Evolutionary conservation across 2,797 vertebrate genomes (phyloP).

Genomic region (Pangasius macronema): DNA sequence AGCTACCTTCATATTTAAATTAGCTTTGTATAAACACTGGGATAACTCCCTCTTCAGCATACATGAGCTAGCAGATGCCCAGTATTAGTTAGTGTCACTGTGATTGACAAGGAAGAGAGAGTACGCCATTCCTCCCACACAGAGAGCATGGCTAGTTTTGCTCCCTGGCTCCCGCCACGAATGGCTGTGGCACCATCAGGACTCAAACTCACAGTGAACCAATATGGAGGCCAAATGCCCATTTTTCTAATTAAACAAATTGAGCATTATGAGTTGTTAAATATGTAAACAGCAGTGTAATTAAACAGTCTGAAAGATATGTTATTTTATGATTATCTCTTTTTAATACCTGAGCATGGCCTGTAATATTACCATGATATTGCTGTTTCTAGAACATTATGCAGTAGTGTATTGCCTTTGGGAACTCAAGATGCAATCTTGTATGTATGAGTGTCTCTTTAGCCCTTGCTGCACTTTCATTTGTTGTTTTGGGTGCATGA

Average conservation of each 20-base stretch:
- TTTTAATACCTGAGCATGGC: not conserved
- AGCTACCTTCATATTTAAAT: not conserved
- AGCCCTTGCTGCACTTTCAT: slow-evolving; percentile 12
- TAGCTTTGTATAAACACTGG: not conserved
- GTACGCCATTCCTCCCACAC: not conserved
- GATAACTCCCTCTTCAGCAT: not conserved
- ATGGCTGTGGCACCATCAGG: not conserved
- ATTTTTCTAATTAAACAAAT: not conserved
- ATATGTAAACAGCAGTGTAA: not conserved
- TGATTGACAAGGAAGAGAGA: not conserved
- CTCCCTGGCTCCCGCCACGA: not conserved
- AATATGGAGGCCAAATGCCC: not conserved
- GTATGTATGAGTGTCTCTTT: not conserved
- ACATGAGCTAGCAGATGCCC: not conserved
- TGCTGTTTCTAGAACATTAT: not conserved
- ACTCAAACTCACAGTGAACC: not conserved
- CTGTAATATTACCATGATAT: slow-evolving; percentile 7
- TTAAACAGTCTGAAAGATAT: not conserved
- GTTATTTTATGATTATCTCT: slow-evolving; percentile 10
- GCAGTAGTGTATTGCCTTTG: slow-evolving; percentile 12
- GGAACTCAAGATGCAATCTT: slow-evolving; percentile 4
- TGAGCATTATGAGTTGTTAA: not conserved
- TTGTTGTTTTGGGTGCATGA: not conserved
- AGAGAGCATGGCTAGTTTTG: not conserved
- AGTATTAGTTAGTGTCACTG: not conserved